A percentile compares a stretch with the other conserved stretches of the same genome.
Conservation (phyloP, 2,888 invertebrate species). For the Ditylenchus weischeri region DNA sequence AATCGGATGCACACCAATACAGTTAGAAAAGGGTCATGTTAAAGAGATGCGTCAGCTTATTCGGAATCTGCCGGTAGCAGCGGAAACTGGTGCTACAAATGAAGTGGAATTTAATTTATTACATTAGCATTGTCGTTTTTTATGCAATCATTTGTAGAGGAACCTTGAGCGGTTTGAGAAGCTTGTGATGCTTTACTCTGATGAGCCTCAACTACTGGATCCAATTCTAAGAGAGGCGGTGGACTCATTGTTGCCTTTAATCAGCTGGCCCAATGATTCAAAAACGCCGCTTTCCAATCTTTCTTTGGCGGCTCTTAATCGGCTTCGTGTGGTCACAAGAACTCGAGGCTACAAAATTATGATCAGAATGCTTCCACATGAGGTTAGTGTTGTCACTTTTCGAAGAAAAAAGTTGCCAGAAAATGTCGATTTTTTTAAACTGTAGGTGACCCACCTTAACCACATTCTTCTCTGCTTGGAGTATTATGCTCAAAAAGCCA, state of each 20-base stretch:
- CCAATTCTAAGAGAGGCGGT: conserved; percentile 42
- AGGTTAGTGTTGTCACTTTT: conserved; percentile 28
- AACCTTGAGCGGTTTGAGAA: conserved; percentile 32
- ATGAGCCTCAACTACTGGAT: conserved; percentile 50
- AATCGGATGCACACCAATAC: conserved; percentile 30
- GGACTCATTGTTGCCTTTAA: conserved; percentile 31
- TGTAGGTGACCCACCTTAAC: conserved; percentile 44
- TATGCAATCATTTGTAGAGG: conserved; percentile 14
- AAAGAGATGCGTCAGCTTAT: conserved; percentile 21
- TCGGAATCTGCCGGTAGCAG: neutral
- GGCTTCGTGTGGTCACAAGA: conserved; percentile 20
- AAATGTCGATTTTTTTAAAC: no score
- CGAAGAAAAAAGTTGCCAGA: no score
- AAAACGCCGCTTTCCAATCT: conserved; percentile 13
- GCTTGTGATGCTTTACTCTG: conserved; percentile 32
- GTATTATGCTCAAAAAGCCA: conserved; percentile 20
- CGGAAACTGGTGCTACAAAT: neutral
- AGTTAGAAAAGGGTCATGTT: conserved; percentile 19
- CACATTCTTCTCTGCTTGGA: conserved; percentile 40
- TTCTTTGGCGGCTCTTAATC: conserved; percentile 21
- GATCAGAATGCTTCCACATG: conserved; percentile 39
- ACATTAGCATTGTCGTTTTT: no score
- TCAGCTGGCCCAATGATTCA: conserved; percentile 22
- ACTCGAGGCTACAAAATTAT: conserved; percentile 43
- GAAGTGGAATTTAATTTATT: neutral